Evolutionary conservation across 2,888 invertebrate genomes (phyloP), one percentile per base, ranked within the genome.

Genomic region (Morinoia aosen): DNA sequence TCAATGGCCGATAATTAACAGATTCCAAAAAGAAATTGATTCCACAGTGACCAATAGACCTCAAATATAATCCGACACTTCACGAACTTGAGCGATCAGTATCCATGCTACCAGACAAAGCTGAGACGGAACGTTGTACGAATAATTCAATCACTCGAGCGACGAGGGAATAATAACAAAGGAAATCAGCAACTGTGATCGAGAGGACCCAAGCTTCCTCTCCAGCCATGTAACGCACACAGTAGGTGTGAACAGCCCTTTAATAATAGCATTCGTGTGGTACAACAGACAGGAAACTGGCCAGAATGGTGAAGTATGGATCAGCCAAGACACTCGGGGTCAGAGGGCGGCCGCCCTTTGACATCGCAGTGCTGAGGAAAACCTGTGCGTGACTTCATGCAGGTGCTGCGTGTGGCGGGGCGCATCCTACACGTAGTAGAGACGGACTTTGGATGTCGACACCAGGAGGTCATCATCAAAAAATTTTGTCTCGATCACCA

Each of bases 401-500:
- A 19, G 39, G 90, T 48, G 48, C 90, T 90, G 14, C 40, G n/a
- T 4, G 39, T 33, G 40, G 8, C 0, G 40, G 14, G 90, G 48
- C 90, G 12, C 40, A 0, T 39, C 56, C 98, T 98, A 99, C 95
- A 99, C 98, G 97, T 99, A 99, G 97, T 98, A 99, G 94, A 99
- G 98, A 96, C 99, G 98, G 96, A 99, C 99, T 97, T 98, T 98
- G 40, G 99, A 99, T 95, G 99, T 99, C 96, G 99, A 98, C 97
- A 99, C 99, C 97, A 99, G 98, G 95, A 99, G 98, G 97, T 99
- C 99, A 97, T 99, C 99, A 97, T 99, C 99, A 97, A 98, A 99
- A 97, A 99, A 99, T 97, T 99, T 99, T 0, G 99, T 99, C 98
- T 99, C 99, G 97, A 99, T 99, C 58, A 99, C 98, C 95, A 99